Base-by-base conservation (phyloP, 30 jellyfish, hydroid and myxozoan species). In the Hydractinia symbiolongicarpus region DNA sequence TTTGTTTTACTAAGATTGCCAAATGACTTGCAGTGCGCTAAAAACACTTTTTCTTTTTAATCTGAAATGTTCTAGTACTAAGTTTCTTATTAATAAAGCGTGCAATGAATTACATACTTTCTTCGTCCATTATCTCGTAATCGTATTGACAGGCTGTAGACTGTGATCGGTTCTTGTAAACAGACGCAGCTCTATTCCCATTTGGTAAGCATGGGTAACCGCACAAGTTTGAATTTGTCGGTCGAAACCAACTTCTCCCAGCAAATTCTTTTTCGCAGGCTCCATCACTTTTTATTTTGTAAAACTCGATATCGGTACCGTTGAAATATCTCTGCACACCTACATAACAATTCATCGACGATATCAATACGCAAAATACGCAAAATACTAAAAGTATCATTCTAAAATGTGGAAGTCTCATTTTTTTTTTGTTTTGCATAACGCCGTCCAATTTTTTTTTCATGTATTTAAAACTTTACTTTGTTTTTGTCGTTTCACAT, bases 281-380 rank as follows among this genome's bases (percentile, higher is more conserved):
- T 44, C 74, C 74, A 64, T 64, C 40, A 13, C 40, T 64, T 30
- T 30, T 30, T 64, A 64, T n/a, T 64, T 13, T 64, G 40, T 64
- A 64, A 7, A 64, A 64, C 74, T 64, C 74, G 19, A 64, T 51
- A 64, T 64, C 74, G 19, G 74, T 64, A 64, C 74, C 74, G 74
- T 64, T 64, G 1, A 51, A 8, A 64, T n/a, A 64, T 13, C 74
- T 7, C 1, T 64, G 40, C 9, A 64, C 74, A 13, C 74, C 74
- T 13, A 44, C 40, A 13, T 64, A 64, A 6, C 74, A 64, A 64
- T 64, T n/a, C 6, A 64, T 44, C 74, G 44, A 30, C 44, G 44
- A 30, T 30, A 30, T 30, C 44, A 30, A 30, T n/a, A n/a, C n/a
- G 44, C 44, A 30, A 30, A 30, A 30, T 30, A 30, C 44, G 44